Base-by-base conservation (phyloP, 2,797 vertebrate species). In the Hydrophis major region DNA sequence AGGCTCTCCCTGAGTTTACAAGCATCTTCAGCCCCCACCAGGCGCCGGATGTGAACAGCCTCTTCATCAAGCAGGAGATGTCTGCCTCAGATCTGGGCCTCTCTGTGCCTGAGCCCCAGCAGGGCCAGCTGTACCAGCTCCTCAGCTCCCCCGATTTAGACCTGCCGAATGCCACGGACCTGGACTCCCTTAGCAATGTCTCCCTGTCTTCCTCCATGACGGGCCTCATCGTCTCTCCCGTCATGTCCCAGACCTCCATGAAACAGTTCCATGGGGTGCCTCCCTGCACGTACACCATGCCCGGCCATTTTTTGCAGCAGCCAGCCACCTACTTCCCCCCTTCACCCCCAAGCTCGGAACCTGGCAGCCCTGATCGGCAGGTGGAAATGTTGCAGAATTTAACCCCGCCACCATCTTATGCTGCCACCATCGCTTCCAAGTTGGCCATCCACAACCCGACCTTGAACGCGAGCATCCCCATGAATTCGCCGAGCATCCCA, bases 281-380 rank as follows among this genome's bases (percentile, higher is more conserved):
- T 42, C 96, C 97, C 0, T 98, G 97, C 66, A 97, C 98, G 27
- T 98, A 98, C 89, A 91, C 97, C 5, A 98, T 99, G 94, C 97
- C 98, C 25, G 98, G 96, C 88, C 98, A 98, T 93, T 97, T 98
- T 74, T 96, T 98, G 93, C 97, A 97, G 86, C 98, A 98, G 66
- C 98, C 98, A 93, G 97, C 98, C 13, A 98, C 98, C 90, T 99
- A 99, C 93, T 98, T 99, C 91, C 99, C 99, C 56, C 99, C 99
- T 0, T 99, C 99, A 0, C 99, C 99, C 1, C 99, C 99, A 7
- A 99, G 98, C 96, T 99, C 99, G 1, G 99, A 99, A 94, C 99
- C 99, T 50, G 98, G 99, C 16, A 99, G 99, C 96, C 99, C 99
- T 18, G 98, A 99, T 95, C 97, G 98, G 92, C 98, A 98, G 96